Evolutionary conservation across 30 jellyfish, hydroid and myxozoan species (phyloP).

Genomic region (Nemopilema nomurai): DNA sequence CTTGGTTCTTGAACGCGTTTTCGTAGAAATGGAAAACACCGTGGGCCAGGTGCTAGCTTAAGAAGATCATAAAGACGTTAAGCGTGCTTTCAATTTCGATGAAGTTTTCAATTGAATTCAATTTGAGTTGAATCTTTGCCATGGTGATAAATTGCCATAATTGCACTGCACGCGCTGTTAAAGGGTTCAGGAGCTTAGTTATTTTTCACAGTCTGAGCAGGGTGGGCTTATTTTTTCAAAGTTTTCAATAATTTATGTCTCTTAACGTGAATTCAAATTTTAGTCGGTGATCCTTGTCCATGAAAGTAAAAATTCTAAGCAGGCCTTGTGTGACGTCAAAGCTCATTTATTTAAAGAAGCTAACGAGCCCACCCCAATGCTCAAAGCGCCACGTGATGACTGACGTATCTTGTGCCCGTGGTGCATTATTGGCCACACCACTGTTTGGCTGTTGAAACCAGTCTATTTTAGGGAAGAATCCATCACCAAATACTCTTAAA

Average conservation of each 20-base stretch:
- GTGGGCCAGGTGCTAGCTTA: neutral
- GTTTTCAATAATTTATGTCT: neutral
- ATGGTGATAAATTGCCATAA: neutral
- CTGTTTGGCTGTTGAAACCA: too few relatives aligned
- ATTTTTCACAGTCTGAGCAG: neutral
- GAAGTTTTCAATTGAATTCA: neutral
- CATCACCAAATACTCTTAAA: too few relatives aligned
- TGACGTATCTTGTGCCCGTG: too few relatives aligned
- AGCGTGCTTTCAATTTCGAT: neutral
- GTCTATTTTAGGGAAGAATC: too few relatives aligned
- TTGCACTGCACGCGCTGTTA: neutral
- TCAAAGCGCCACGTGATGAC: too few relatives aligned
- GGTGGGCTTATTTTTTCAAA: neutral
- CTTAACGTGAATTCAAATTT: neutral
- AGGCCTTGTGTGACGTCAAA: too few relatives aligned
- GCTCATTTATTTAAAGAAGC: too few relatives aligned
- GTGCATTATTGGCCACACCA: too few relatives aligned
- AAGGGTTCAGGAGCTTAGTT: neutral
- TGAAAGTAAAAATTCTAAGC: too few relatives aligned
- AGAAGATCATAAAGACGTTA: neutral
- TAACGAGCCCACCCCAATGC: too few relatives aligned
- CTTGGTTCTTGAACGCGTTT: too few relatives aligned
- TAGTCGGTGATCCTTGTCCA: neutral
- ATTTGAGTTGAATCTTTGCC: neutral
- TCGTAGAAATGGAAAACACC: neutral